Base-by-base conservation (phyloP, 2,888 invertebrate genomes). In the Xestobium rufovillosum region DNA sequence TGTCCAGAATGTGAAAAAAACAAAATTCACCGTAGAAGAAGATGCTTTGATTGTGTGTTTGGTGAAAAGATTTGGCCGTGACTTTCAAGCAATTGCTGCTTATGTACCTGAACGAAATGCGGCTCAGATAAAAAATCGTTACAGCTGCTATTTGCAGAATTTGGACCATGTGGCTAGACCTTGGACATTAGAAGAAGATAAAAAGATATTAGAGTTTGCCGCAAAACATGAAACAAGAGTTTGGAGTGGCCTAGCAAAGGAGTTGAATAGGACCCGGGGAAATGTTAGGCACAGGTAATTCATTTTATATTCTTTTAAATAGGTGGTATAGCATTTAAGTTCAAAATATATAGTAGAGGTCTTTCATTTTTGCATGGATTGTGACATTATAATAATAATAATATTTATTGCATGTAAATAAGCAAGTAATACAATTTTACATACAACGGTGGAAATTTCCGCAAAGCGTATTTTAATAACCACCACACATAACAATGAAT, bases 101-200 rank as follows among this genome's bases (percentile, higher is more conserved):
- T 69, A 73, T 36, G 66, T 85, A 42, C 76, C 78, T 0, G 71
- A 77, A 13, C 71, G 85, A 14, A 75, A 79, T 0, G 49, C 66
- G 3, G 49, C 69, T 0, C 84, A 85, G 53, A 60, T 83, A 4
- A 72, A 76, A 17, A 65, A 71, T 6, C 70, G 79, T 23, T 79
- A 76, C 50, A 58, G 68, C 27, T 71, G 73, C 17, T 64, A 80
- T 11, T 53, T 66, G 16, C 48, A 58, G 6, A 12, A 27, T 3
- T 13, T 47, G 19, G 27, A 39, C 12, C 13, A 23, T 10, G 26
- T 46, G 6, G 49, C 49, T 19, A 41, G 17, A 8, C 41, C 63
- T 1, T 85, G 83, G 78, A 71, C 75, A 0, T 45, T 69, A 2
- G 67, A 71, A 12, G 81, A 83, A 45, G 83, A 84, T 47, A 59